A percentile compares a stretch with the other conserved stretches of the same genome.
These are phyloP conservation scores for Trichonephila inaurata DNA, from an alignment of 1,140 invertebrate genomes.

Conservation along the genomic window DNA sequence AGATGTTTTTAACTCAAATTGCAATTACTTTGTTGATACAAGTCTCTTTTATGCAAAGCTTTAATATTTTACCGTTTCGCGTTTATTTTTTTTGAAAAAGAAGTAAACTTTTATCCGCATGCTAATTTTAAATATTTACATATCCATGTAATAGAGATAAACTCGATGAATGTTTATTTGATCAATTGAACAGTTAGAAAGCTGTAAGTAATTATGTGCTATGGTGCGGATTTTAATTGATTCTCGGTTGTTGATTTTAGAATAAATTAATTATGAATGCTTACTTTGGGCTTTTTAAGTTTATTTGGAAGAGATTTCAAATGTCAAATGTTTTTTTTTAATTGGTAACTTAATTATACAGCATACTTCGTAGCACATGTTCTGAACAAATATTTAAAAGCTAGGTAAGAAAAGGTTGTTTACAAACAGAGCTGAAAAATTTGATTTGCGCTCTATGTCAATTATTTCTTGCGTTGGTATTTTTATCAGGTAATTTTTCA, in stretches of 20 bases:
- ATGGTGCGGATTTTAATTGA: neutral
- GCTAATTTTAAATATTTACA: neutral
- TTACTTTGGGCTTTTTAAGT: neutral
- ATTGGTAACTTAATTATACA: too few relatives aligned
- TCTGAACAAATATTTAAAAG: too few relatives aligned
- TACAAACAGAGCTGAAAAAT: too few relatives aligned
- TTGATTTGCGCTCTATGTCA: too few relatives aligned
- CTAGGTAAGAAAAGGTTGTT: too few relatives aligned
- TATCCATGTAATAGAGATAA: neutral
- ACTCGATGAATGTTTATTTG: neutral
- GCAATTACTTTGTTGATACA: constrained; percentile 8
- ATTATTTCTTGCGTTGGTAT: too few relatives aligned
- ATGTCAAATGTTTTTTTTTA: too few relatives aligned
- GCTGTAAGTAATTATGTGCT: neutral
- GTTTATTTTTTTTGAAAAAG: neutral
- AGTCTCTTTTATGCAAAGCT: neutral
- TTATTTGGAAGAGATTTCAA: too few relatives aligned
- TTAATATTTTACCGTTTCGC: neutral
- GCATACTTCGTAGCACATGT: too few relatives aligned
- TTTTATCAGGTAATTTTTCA: too few relatives aligned
- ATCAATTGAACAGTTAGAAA: neutral
- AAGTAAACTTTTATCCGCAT: neutral
- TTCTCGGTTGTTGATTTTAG: neutral
- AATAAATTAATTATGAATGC: neutral
- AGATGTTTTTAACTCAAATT: neutral